Conservation (phyloP, 2,888 invertebrate species). For the Tiliacea citrago region DNA sequence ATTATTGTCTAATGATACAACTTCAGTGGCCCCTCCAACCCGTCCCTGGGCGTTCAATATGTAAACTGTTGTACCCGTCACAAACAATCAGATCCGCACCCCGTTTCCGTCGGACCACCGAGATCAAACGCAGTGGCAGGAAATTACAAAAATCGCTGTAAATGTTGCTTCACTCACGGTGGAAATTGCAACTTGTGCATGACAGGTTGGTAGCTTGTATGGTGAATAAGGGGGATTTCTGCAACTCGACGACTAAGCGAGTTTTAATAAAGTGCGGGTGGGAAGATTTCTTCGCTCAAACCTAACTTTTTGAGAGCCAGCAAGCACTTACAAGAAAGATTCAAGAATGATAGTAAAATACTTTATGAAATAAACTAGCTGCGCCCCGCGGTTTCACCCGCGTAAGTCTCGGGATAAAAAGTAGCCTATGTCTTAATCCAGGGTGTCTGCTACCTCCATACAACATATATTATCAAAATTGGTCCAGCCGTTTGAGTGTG, state of each 20-base stretch:
- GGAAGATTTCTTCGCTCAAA: background rate
- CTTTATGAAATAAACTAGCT: too few species aligned
- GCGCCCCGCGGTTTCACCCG: too few species aligned
- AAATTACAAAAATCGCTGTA: slow-evolving; percentile 37
- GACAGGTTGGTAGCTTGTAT: background rate
- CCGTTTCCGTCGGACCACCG: slow-evolving; percentile 58
- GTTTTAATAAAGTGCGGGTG: background rate
- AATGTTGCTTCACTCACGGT: slow-evolving; percentile 16
- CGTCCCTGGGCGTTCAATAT: slow-evolving; percentile 48
- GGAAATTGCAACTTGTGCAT: slow-evolving; percentile 46
- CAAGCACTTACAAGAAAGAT: background rate
- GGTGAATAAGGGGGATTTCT: background rate
- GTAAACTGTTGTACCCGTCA: slow-evolving; percentile 30
- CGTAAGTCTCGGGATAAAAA: too few species aligned
- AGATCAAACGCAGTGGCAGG: slow-evolving; percentile 45
- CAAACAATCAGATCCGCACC: slow-evolving; percentile 47
- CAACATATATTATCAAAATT: too few species aligned
- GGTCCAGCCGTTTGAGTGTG: too few species aligned
- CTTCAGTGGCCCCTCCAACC: background rate
- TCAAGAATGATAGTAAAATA: too few species aligned
- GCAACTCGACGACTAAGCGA: background rate
- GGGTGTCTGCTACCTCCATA: too few species aligned
- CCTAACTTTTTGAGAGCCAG: too few species aligned
- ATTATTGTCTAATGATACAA: background rate
- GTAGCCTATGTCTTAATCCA: too few species aligned